Evolutionary conservation across 92 coral and sea anemone genomes (phyloP).

Genomic region (Desmophyllum pertusum): DNA sequence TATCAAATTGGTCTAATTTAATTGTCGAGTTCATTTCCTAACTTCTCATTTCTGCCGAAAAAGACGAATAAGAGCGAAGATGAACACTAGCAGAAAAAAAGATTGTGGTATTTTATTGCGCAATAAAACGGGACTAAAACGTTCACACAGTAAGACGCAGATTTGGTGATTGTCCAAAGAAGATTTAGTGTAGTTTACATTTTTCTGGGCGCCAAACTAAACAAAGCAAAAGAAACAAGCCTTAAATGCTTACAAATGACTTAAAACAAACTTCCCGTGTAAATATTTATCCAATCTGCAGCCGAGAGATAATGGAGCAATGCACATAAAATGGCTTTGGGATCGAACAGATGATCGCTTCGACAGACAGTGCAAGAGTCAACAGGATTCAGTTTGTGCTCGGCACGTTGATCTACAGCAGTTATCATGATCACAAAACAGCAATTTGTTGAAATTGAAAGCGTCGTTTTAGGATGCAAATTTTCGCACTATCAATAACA

Average conservation of each 20-base stretch:
- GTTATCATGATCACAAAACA: constrained; percentile 15
- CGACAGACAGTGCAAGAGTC: constrained; percentile 15
- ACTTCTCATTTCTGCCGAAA: constrained; percentile 24
- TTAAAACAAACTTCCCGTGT: constrained; percentile 68
- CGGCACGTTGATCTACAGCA: too few relatives aligned
- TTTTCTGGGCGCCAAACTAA: constrained; percentile 43
- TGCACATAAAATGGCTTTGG: constrained; percentile 45
- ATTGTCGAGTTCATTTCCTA: constrained; percentile 43
- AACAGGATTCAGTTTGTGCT: neutral
- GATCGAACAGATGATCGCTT: constrained; percentile 60
- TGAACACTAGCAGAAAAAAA: neutral
- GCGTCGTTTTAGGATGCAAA: constrained; percentile 9
- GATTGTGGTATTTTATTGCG: constrained; percentile 1
- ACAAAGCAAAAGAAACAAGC: constrained; percentile 45
- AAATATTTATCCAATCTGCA: constrained; percentile 71
- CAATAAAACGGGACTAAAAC: neutral
- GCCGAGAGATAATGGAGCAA: constrained; percentile 61
- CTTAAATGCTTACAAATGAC: constrained; percentile 53
- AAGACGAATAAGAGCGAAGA: constrained; percentile 3
- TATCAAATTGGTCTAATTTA: constrained; percentile 30
- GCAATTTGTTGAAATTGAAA: constrained; percentile 25
- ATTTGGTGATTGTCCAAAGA: constrained; percentile 15
- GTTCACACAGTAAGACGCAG: neutral
- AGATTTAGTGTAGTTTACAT: constrained; percentile 24
- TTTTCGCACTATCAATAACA: neutral